Conservation (phyloP, 2,888 invertebrate species). For the Pyrochroa serraticornis region DNA sequence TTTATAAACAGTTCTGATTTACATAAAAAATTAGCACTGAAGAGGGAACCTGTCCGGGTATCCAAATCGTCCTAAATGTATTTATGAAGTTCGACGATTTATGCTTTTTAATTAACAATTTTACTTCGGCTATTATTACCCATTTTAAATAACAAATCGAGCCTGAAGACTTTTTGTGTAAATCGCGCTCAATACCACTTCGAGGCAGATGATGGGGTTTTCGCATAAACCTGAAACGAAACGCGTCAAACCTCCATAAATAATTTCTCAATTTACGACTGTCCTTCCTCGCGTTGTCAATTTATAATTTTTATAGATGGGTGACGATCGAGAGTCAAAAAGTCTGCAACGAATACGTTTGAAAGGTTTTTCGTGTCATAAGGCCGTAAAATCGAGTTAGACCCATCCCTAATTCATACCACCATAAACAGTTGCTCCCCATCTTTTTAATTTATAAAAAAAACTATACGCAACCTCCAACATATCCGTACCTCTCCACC, state of each 20-base stretch:
- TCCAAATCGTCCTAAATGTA: too few species aligned
- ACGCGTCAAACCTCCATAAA: background rate
- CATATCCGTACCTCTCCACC: slow-evolving; percentile 8
- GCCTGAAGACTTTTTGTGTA: background rate
- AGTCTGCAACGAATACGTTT: background rate
- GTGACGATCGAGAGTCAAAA: background rate
- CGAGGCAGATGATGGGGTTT: background rate
- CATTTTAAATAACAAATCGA: too few species aligned
- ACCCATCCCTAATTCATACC: slow-evolving; percentile 1
- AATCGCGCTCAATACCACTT: background rate
- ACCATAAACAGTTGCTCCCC: slow-evolving; percentile 4
- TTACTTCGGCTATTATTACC: too few species aligned
- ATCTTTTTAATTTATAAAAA: slow-evolving; percentile 10
- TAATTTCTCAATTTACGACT: background rate
- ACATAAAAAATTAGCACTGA: too few species aligned
- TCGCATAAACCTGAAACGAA: background rate
- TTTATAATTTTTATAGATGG: background rate
- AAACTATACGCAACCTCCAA: slow-evolving; percentile 2
- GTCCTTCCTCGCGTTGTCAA: background rate
- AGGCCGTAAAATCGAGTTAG: background rate
- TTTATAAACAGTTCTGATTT: too few species aligned
- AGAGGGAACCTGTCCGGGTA: too few species aligned
- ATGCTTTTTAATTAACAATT: too few species aligned
- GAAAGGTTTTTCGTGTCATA: slow-evolving; percentile 11
- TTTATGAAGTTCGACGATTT: too few species aligned